A percentile compares a stretch with the other conserved stretches of the same genome.
These are phyloP conservation scores for Bathynomus jamesi DNA, from an alignment of 1,140 invertebrate species.

Conservation along the genomic window DNA sequence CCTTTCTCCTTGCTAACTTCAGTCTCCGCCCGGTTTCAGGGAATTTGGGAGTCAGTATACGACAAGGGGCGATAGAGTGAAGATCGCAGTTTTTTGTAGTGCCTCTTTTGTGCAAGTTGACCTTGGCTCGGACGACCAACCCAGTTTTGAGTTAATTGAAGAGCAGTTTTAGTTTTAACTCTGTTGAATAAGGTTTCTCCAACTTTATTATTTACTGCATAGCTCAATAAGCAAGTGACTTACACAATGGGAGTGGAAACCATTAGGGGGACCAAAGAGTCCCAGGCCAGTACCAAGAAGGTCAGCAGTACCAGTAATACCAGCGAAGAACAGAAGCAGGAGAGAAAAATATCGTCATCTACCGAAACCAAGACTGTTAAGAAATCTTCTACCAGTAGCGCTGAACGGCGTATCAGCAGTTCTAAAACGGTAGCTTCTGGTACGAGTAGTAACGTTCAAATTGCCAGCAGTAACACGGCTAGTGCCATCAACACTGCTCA, in stretches of 20 bases:
- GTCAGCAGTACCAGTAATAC: background rate
- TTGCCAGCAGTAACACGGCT: background rate
- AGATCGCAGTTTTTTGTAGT: background rate
- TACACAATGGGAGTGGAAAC: background rate
- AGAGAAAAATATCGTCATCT: background rate
- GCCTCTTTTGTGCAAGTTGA: background rate
- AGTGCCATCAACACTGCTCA: too few relatives aligned
- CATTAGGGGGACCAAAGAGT: background rate
- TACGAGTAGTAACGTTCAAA: background rate
- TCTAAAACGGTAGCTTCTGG: background rate
- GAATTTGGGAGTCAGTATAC: background rate
- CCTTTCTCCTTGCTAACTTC: background rate
- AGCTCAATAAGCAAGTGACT: too few relatives aligned
- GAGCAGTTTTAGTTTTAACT: too few relatives aligned
- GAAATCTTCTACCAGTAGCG: background rate
- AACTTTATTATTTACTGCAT: too few relatives aligned
- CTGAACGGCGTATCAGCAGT: background rate
- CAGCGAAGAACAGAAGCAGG: background rate
- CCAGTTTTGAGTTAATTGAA: too few relatives aligned
- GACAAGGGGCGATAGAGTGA: background rate
- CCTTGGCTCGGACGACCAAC: background rate
- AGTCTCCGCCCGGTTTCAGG: background rate
- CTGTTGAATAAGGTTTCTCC: too few relatives aligned
- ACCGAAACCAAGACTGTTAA: background rate
- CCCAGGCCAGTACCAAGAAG: background rate